Evolutionary conservation across 1,140 invertebrate species (phyloP), one percentile per base, ranked within the genome.

Genomic region (Drosophila ambigua): DNA sequence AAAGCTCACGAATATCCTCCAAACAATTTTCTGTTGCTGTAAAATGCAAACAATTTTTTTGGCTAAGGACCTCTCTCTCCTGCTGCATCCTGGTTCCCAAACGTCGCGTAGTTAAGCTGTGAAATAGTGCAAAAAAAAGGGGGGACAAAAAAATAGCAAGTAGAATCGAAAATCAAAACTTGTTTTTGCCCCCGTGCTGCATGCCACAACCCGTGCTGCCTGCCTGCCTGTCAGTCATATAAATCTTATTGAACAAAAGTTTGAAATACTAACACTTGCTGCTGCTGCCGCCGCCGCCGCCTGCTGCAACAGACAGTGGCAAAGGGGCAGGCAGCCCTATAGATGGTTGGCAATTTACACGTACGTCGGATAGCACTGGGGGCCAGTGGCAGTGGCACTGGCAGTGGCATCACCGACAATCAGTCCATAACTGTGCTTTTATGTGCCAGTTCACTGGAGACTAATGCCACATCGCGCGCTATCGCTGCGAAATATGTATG

Each of bases 371-470:
- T 72, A 63, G 66, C 46, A 31, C 53, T 39, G 35, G 9, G 35
- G 35, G 0, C 23, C 23, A 16, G 16, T 16, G 16, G 16, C 35
- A 35, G 28, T 8, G 28, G 7, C 31, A 35, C 9, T 9, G 31
- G 31, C 31, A 35, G 31, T 11, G 9, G 43, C 7, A 31, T 8
- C n/a, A 50, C 80, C 81, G 62, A 88, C 82, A 85, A 85, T 85
- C 82, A 85, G 82, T 82, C 83, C 72, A 85, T 87, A 87, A 82
- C 82, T 82, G 83, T 64, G 74, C 83, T 78, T 84, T 82, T 68
- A 87, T 85, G 74, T 82, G 82, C 78, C 82, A 82, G 75, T 81
- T 78, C 82, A 87, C 83, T 87, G 75, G 82, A 85, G 82, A 85
- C 82, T 85, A 85, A 85, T 85, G 83, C 82, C 50, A 59, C 44